phyloP scores from a whole-genome alignment of 2,113 vertebrate genomes.

The Callorhinus ursinus region DNA sequence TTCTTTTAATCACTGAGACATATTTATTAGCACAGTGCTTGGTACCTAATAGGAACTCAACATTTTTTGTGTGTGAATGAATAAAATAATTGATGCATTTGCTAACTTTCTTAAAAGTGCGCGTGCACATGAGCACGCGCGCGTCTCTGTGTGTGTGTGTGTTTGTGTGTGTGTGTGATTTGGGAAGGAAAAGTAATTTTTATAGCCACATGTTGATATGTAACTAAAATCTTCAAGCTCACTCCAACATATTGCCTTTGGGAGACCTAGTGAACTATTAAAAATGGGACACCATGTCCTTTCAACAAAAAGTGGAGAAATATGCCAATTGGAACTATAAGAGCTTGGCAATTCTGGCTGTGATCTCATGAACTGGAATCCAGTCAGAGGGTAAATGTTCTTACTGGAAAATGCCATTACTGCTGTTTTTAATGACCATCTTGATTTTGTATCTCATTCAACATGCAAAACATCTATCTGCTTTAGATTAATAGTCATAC shows the following conservation, averaged over 20 bases:
- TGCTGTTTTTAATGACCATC: slow-evolving; percentile 13
- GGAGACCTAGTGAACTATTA: slow-evolving; percentile 40
- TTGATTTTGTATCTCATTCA: slow-evolving; percentile 45
- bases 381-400: neutral
- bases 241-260: neutral
- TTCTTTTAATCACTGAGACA: neutral
- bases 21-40: neutral
- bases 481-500: slow-evolving; percentile 34
- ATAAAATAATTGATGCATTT: neutral
- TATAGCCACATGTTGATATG: neutral
- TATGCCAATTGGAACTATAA: slow-evolving; percentile 21
- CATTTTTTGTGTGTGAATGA: neutral
- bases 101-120: neutral
- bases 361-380: neutral
- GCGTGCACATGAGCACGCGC: too few relatives aligned
- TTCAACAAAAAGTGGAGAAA: slow-evolving; percentile 45
- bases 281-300: slow-evolving; percentile 32
- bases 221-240: slow-evolving; percentile 18
- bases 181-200: neutral
- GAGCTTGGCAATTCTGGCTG: neutral
- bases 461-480: slow-evolving; percentile 17
- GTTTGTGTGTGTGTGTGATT: neutral
- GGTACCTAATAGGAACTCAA: neutral
- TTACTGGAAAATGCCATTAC: slow-evolving; percentile 45
- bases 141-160: neutral